Conservation (phyloP, 2,113 vertebrate species). For the Rhabdornis inornatus region DNA sequence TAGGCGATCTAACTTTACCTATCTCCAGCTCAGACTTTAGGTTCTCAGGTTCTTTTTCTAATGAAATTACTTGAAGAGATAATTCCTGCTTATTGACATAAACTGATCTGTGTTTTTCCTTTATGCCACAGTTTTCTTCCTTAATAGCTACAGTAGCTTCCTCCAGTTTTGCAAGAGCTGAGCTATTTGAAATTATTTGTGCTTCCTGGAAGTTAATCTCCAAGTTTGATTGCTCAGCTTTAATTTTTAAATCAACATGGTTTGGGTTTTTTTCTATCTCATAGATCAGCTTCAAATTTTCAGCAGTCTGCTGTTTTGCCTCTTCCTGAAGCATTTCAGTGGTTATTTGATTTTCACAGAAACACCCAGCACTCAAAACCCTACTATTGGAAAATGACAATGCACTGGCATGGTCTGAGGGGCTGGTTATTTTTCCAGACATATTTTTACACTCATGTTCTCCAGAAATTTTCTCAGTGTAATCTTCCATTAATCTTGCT, state of each 20-base stretch:
- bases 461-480: neutral
- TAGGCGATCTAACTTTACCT: slow-evolving; percentile 36
- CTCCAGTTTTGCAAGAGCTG: slow-evolving; percentile 67
- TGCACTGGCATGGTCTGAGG: neutral
- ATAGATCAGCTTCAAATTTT: slow-evolving; percentile 18
- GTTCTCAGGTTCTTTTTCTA: slow-evolving; percentile 65
- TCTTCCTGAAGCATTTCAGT: slow-evolving; percentile 14
- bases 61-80: neutral
- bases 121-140: slow-evolving; percentile 57
- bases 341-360: neutral
- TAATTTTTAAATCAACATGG: neutral
- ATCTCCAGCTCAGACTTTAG: slow-evolving; percentile 67
- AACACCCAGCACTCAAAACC: neutral
- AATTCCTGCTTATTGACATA: slow-evolving; percentile 61
- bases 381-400: neutral
- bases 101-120: slow-evolving; percentile 34
- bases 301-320: slow-evolving; percentile 14
- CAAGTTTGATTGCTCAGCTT: slow-evolving; percentile 59
- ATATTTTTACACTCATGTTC: neutral
- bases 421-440: neutral
- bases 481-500: neutral
- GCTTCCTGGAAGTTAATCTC: slow-evolving; percentile 61
- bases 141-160: slow-evolving; percentile 59
- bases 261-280: slow-evolving; percentile 10
- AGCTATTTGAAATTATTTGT: slow-evolving; percentile 68